Percentiles rank a stretch among this genome's conserved stretches.
Evolutionary conservation across 2,797 vertebrate species (phyloP).

Genomic region (Myripristis murdjan): DNA sequence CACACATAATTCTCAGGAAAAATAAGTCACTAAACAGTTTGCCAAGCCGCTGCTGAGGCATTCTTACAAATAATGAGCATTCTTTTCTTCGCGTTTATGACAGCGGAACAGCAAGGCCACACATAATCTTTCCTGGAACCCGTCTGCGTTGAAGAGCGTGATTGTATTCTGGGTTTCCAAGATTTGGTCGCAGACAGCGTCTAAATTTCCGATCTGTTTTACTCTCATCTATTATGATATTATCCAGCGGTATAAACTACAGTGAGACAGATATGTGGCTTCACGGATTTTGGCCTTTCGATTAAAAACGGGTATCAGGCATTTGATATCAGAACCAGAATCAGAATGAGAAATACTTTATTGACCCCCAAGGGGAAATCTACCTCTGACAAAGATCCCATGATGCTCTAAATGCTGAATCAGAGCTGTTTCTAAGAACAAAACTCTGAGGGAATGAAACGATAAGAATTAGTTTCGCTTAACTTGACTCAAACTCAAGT

Average conservation of each 20-base stretch:
- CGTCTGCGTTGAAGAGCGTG: neutral
- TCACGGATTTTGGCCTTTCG: neutral
- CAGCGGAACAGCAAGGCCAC: slow-evolving; percentile 8
- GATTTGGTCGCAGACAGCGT: neutral
- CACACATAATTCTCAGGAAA: neutral
- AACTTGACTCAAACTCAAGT: neutral
- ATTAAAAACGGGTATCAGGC: too few species aligned
- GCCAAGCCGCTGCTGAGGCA: slow-evolving; percentile 31
- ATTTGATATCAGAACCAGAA: too few species aligned
- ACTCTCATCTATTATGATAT: neutral
- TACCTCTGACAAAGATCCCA: too few species aligned
- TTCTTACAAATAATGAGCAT: slow-evolving; percentile 50
- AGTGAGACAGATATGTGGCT: neutral
- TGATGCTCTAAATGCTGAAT: too few species aligned
- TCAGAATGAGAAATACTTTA: too few species aligned
- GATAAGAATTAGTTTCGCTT: too few species aligned
- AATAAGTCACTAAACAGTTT: slow-evolving; percentile 42
- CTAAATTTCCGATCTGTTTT: slow-evolving; percentile 2
- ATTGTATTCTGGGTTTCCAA: slow-evolving; percentile 11
- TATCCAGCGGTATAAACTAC: neutral
- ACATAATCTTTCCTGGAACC: slow-evolving; percentile 14
- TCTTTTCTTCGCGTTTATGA: slow-evolving; percentile 25
- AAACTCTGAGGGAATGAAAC: too few species aligned
- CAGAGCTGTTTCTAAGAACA: too few species aligned
- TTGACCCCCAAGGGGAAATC: too few species aligned